These are phyloP conservation scores for Melanogrammus aeglefinus DNA, from an alignment of 2,797 vertebrate genomes.

Conservation along the genomic window DNA sequence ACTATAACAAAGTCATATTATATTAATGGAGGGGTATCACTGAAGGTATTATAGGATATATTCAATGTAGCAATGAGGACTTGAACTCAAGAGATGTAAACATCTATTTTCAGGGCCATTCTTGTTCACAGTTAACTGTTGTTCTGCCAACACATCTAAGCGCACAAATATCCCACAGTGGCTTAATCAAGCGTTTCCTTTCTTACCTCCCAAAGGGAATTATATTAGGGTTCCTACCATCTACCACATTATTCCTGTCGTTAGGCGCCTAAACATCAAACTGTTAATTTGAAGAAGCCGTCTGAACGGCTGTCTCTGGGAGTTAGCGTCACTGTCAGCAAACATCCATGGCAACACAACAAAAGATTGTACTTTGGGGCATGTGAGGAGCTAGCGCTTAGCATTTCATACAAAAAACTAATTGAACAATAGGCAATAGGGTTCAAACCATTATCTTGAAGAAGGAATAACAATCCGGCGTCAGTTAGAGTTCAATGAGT, in stretches of 20 bases:
- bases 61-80: background rate
- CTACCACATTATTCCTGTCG: background rate
- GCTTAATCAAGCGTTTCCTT: slow-evolving; percentile 4
- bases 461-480: background rate
- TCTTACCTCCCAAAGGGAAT: slow-evolving; percentile 16
- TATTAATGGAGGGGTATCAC: background rate
- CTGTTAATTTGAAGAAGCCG: slow-evolving; percentile 6
- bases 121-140: background rate
- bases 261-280: slow-evolving; percentile 1
- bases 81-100: background rate
- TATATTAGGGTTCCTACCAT: background rate
- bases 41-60: background rate
- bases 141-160: background rate
- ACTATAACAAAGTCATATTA: background rate
- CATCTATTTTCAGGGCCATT: background rate
- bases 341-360: background rate
- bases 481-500: background rate
- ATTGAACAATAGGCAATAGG: background rate
- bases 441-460: background rate
- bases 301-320: background rate
- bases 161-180: background rate
- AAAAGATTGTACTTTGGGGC: background rate
- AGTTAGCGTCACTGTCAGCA: background rate
- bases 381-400: background rate
- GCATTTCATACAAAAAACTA: background rate